phyloP scores from a whole-genome alignment of 2,797 vertebrate species.

The Limnodromus scolopaceus region DNA sequence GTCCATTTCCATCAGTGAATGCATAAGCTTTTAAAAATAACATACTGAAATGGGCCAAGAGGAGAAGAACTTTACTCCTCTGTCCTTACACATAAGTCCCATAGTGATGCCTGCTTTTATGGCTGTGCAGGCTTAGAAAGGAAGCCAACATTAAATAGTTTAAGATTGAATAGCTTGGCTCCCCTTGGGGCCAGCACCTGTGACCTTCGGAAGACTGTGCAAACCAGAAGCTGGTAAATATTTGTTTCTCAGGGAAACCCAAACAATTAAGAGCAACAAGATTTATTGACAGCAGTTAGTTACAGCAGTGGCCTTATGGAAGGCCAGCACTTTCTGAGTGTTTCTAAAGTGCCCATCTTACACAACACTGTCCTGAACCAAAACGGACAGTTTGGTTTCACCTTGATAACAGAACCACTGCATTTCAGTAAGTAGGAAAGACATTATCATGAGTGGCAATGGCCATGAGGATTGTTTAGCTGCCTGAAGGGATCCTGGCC shows the following conservation, averaged over 20 bases:
- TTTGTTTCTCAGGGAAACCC: conserved; percentile 32
- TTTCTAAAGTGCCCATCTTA: background rate
- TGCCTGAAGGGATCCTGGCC: background rate
- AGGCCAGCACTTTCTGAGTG: background rate
- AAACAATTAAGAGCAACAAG: conserved; percentile 28
- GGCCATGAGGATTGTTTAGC: background rate
- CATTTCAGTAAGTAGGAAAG: background rate
- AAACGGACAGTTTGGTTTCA: background rate
- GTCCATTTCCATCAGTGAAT: background rate
- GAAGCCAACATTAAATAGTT: conserved; percentile 38
- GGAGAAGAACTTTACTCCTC: background rate
- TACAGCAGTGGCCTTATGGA: background rate
- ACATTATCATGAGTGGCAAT: background rate
- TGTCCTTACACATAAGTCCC: background rate
- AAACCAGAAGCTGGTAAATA: conserved; percentile 41
- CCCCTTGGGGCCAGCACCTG: conserved; percentile 16
- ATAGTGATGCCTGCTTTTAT: conserved; percentile 3
- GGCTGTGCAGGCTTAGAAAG: background rate
- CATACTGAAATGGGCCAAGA: background rate
- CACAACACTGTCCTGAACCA: background rate
- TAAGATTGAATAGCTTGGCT: conserved; percentile 4
- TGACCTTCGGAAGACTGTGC: conserved; percentile 26
- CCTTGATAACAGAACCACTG: background rate
- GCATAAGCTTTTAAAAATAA: conserved; percentile 36
- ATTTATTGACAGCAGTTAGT: background rate